phyloP scores from a whole-genome alignment of 2,888 invertebrate species.

The Gymnoscelis rufifasciata region DNA sequence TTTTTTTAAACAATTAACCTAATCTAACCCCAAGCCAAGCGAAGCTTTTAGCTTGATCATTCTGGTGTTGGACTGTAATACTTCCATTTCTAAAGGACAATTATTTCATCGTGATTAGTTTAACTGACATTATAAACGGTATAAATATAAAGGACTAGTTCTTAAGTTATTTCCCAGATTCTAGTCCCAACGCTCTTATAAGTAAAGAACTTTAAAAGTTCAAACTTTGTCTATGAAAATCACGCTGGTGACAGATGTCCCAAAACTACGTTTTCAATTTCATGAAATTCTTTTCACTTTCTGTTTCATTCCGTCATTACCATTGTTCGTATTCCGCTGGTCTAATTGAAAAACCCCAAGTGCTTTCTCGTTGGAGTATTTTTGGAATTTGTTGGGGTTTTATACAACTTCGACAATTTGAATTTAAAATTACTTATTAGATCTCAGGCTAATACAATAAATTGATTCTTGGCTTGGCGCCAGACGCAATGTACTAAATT shows the following conservation, averaged over 20 bases:
- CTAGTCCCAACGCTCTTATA: too few relatives aligned
- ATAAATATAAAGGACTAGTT: too few relatives aligned
- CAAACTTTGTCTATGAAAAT: not conserved
- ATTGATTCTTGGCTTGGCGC: conserved; percentile 25
- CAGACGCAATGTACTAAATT: conserved; percentile 23
- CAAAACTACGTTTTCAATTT: not conserved
- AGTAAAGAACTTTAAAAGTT: too few relatives aligned
- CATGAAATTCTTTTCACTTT: conserved; percentile 8
- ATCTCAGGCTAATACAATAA: conserved; percentile 19
- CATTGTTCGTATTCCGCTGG: conserved; percentile 26
- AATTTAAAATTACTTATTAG: conserved; percentile 23
- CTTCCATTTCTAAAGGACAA: too few relatives aligned
- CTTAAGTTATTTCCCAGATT: too few relatives aligned
- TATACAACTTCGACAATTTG: conserved; percentile 21
- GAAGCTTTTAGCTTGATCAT: too few relatives aligned
- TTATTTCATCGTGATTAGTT: too few relatives aligned
- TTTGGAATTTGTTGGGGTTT: conserved; percentile 17
- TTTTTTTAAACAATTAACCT: too few relatives aligned
- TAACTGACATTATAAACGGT: too few relatives aligned
- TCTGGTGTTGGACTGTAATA: too few relatives aligned
- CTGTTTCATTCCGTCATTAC: conserved; percentile 13
- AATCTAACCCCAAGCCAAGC: too few relatives aligned
- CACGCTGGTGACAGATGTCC: not conserved
- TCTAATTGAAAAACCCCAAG: conserved; percentile 29
- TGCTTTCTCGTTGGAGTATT: conserved; percentile 26